Evolutionary conservation across 2,888 invertebrate species (phyloP).

Genomic region (Protula sp.): DNA sequence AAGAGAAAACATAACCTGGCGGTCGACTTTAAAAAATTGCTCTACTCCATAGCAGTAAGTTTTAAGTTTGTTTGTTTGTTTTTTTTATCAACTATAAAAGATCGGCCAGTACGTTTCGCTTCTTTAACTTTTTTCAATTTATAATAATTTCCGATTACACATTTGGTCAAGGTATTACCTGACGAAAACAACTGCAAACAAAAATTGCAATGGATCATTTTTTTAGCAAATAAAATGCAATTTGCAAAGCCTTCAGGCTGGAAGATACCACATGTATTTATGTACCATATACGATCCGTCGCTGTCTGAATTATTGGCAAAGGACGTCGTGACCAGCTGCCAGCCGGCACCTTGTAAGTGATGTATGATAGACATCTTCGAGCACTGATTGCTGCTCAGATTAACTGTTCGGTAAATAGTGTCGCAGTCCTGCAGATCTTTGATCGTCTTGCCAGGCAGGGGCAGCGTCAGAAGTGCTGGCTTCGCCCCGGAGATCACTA

Average conservation of each 20-base stretch:
- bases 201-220: no score
- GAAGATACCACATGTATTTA: constrained; percentile 32
- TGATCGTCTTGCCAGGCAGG: constrained; percentile 25
- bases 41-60: no score
- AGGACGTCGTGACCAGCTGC: constrained; percentile 27
- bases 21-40: no score
- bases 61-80: no score
- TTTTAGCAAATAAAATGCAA: background rate
- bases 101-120: no score
- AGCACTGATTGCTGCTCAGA: constrained; percentile 22
- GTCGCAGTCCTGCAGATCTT: constrained; percentile 23
- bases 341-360: constrained; percentile 25
- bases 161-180: no score
- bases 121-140: no score
- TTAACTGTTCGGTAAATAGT: constrained; percentile 23
- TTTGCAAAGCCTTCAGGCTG: background rate
- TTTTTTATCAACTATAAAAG: no score
- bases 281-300: constrained; percentile 35
- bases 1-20: no score
- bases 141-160: no score
- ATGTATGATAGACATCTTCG: constrained; percentile 30
- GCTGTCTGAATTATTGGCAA: constrained; percentile 29
- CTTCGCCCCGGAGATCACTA: constrained; percentile 29
- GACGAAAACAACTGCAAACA: no score
- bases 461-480: constrained; percentile 25